Evolutionary conservation across 2,797 vertebrate genomes (phyloP).

Genomic region (Cephalopachus bancanus): DNA sequence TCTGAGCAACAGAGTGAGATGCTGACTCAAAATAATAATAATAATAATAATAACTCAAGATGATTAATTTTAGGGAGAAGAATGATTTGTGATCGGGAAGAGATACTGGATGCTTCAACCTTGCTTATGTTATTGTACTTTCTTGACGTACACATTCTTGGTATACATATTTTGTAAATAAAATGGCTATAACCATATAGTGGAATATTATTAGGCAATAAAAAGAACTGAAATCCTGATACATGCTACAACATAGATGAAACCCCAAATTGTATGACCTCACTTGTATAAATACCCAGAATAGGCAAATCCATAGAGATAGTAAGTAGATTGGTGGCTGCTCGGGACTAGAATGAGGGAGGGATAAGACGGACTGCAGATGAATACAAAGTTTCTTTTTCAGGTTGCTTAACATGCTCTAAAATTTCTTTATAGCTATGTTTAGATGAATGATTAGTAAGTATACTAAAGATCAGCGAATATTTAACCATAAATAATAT

Average conservation of each 20-base stretch:
- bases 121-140: not conserved
- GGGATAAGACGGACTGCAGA: not conserved
- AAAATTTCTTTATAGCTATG: not conserved
- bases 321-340: no score
- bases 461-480: not conserved
- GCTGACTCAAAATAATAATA: no score
- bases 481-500: not conserved
- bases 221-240: no score
- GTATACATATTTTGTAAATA: no score
- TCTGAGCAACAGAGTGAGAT: no score
- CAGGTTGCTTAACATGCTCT: not conserved
- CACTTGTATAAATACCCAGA: not conserved
- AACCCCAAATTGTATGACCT: not conserved
- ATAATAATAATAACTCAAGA: not conserved
- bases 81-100: not conserved
- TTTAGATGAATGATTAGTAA: not conserved
- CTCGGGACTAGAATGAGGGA: no score
- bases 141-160: not conserved
- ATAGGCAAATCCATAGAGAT: no score
- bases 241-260: no score
- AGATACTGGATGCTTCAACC: not conserved
- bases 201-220: no score
- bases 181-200: no score
- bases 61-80: not conserved
- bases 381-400: not conserved